These are phyloP conservation scores for Melikaiella ostensackeni DNA, from an alignment of 2,888 invertebrate species.

Conservation along the genomic window DNA sequence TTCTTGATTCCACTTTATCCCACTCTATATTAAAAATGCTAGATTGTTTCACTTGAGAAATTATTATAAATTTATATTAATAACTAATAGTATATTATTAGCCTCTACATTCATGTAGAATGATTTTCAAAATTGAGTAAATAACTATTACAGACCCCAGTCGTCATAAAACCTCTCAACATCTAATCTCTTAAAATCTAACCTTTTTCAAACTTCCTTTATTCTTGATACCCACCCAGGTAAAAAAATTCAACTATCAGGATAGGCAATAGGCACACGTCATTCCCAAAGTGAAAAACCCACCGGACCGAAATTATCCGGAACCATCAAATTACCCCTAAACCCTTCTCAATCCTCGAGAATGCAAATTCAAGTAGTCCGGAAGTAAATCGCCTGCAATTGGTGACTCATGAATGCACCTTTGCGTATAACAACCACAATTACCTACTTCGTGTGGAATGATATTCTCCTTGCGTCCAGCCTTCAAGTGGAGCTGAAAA, in stretches of 20 bases:
- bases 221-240: not conserved
- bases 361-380: constrained; percentile 45
- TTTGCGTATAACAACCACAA: constrained; percentile 47
- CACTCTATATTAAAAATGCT: too few relatives aligned
- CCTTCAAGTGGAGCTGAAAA: constrained; percentile 48
- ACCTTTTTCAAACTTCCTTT: not conserved
- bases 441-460: constrained; percentile 45
- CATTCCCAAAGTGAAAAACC: not conserved
- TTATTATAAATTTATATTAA: too few relatives aligned
- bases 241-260: not conserved
- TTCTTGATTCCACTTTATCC: too few relatives aligned
- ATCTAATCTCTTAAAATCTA: too few relatives aligned
- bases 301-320: constrained; percentile 22
- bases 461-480: constrained; percentile 47
- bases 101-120: too few relatives aligned
- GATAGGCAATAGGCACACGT: not conserved
- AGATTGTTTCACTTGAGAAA: too few relatives aligned
- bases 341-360: not conserved
- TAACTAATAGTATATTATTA: too few relatives aligned
- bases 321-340: constrained; percentile 3
- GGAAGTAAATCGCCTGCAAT: constrained; percentile 49
- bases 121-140: too few relatives aligned
- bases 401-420: constrained; percentile 40
- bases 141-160: too few relatives aligned
- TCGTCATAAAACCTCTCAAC: too few relatives aligned